Evolutionary conservation across 2,113 vertebrate genomes (phyloP).

Genomic region (Phalacrocorax brasilianus): DNA sequence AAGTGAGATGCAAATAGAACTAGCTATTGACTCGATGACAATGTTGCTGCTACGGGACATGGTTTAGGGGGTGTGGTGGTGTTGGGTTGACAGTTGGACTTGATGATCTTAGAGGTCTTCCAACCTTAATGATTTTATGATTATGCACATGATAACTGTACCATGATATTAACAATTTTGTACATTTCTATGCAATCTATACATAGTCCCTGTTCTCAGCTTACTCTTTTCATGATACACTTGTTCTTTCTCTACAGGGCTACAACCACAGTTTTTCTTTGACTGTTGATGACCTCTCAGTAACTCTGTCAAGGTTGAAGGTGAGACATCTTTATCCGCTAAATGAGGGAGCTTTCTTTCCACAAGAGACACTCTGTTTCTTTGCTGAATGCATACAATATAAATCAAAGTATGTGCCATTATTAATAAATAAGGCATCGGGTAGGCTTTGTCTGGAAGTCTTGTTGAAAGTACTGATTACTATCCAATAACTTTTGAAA

Average conservation of each 20-base stretch:
- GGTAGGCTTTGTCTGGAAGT: conserved; percentile 51
- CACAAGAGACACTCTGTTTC: not conserved
- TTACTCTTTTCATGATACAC: not conserved
- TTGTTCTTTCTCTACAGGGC: not conserved
- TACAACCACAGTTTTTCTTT: not conserved
- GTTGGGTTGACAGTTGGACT: too few species aligned
- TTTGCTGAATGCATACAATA: conserved; percentile 65
- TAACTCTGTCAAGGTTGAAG: not conserved
- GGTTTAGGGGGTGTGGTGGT: too few species aligned
- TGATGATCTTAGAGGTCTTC: too few species aligned
- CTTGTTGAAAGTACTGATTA: conserved; percentile 61
- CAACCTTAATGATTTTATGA: too few species aligned
- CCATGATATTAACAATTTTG: rapidly evolving
- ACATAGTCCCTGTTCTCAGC: rapidly evolving
- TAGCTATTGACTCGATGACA: not conserved
- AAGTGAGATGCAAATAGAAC: not conserved
- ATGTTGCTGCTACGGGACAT: not conserved
- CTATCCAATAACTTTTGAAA: conserved; percentile 44
- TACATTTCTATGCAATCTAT: not conserved
- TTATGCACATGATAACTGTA: rapidly evolving
- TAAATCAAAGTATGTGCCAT: conserved; percentile 66
- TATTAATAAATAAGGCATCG: conserved; percentile 66
- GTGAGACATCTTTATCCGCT: conserved; percentile 38
- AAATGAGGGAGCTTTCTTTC: conserved; percentile 20
- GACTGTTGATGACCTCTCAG: not conserved